Evolutionary conservation across 2,888 invertebrate species (phyloP).

Genomic region (Luffia ferchaultella): DNA sequence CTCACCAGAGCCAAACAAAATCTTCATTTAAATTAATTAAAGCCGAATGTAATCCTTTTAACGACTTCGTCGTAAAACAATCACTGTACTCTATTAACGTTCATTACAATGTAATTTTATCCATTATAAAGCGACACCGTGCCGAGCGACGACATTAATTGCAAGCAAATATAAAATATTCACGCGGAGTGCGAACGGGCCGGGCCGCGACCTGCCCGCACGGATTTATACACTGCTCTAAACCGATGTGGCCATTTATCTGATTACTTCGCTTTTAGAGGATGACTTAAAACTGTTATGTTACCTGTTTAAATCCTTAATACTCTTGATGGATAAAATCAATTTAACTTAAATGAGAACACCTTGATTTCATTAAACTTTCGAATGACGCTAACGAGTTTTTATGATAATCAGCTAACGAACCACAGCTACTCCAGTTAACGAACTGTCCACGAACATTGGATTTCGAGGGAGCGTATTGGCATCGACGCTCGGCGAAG

Average conservation of each 20-base stretch:
- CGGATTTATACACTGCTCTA: no score
- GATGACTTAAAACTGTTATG: no score
- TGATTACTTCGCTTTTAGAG: no score
- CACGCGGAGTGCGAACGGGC: slow-evolving; percentile 2
- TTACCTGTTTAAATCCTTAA: no score
- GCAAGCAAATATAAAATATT: slow-evolving; percentile 7
- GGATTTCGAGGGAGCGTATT: not conserved
- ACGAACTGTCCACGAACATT: not conserved
- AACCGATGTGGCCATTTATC: no score
- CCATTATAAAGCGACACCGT: slow-evolving; percentile 6
- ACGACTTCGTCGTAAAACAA: not conserved
- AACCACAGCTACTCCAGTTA: not conserved
- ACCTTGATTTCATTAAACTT: not conserved
- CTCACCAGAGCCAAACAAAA: no score
- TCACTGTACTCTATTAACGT: slow-evolving; percentile 4
- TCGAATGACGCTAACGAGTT: not conserved
- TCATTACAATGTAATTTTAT: slow-evolving; percentile 7
- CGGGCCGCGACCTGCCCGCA: not conserved
- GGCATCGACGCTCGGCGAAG: not conserved
- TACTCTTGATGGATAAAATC: no score
- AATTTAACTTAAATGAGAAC: not conserved
- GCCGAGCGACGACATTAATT: slow-evolving; percentile 5
- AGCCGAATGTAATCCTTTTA: not conserved
- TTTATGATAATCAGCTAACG: not conserved
- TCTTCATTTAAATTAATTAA: not conserved